Base-by-base conservation (phyloP, 2,797 vertebrate species). In the Myotis daubentonii region DNA sequence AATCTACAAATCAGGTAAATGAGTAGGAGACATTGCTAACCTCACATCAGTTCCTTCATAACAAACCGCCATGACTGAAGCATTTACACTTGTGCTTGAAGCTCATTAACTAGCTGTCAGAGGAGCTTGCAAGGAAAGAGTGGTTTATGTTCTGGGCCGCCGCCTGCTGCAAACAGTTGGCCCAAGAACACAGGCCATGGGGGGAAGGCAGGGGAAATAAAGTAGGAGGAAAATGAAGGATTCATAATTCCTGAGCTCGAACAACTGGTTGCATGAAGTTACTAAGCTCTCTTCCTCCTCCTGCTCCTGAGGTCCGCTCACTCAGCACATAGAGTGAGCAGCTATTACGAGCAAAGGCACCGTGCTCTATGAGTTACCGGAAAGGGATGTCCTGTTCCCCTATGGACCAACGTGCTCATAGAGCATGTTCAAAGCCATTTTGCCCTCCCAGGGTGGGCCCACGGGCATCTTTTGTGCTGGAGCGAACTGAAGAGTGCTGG, bases 401-500 rank as follows among this genome's bases (percentile, higher is more conserved):
- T 23, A 1, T 0, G 0, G 23, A 36, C 8, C 15, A 38, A 2
- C 3, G 20, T 23, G 16, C 66, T 75, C 49, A 47, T 0, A 10
- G 11, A 70, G 25, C 25, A 49, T 1, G 13, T 20, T n/a, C 41
- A 74, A 75, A 82, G 19, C 60, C 30, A n/a, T 25, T 47, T 2
- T 53, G 53, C 17, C 30, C 30, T 30, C 49, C 44, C 10, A 1
- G 23, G 36, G 12, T 19, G 28, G 8, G 33, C 30, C n/a, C 8
- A 25, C 1, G 33, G 17, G 74, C 16, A 47, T 41, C 41, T 60
- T 62, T 2, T 22, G 33, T 22, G 60, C 53, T 62, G 28, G 23
- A 30, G 20, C 41, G 57, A 66, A 86, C 4, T 2, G 55, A 53
- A 76, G 30, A 66, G 22, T 0, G 16, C 10, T n/a, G 41, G 71